These are phyloP conservation scores for Thecophora atra DNA, from an alignment of 2,888 invertebrate species.

Conservation along the genomic window DNA sequence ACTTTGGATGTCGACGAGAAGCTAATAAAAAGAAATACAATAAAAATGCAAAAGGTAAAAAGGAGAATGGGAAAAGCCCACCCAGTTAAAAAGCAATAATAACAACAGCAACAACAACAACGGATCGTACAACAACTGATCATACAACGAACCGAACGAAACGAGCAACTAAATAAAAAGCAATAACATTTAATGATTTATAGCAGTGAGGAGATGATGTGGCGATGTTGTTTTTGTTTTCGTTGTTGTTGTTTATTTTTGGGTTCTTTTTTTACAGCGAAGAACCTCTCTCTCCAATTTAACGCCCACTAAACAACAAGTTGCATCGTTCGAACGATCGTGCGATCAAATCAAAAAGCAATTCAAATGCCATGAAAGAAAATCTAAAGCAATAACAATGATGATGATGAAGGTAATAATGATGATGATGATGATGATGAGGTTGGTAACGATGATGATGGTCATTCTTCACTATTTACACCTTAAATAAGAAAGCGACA, in stretches of 20 bases:
- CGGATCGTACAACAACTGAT: constrained; percentile 10
- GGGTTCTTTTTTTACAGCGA: too few species aligned
- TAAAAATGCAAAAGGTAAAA: not conserved
- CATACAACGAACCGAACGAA: not conserved
- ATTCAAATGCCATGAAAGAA: too few species aligned
- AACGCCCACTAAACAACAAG: constrained; percentile 49
- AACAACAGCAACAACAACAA: constrained; percentile 20
- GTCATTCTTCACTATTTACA: too few species aligned
- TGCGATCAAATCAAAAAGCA: too few species aligned
- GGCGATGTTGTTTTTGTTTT: constrained; percentile 44
- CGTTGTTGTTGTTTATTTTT: too few species aligned
- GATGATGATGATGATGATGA: too few species aligned
- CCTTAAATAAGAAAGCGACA: too few species aligned
- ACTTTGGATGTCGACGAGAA: constrained; percentile 15
- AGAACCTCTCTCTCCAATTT: constrained; percentile 42
- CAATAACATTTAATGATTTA: constrained; percentile 6
- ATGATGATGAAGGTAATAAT: too few species aligned
- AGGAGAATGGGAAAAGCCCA: constrained; percentile 49
- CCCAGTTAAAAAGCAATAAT: constrained; percentile 44
- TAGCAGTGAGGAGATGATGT: constrained; percentile 45
- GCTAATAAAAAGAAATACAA: constrained; percentile 4
- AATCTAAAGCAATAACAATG: too few species aligned
- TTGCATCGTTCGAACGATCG: too few species aligned
- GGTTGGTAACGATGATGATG: too few species aligned
- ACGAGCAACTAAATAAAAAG: constrained; percentile 16